Evolutionary conservation across 2,888 invertebrate genomes (phyloP).

Genomic region (Trichogramma evanescens): DNA sequence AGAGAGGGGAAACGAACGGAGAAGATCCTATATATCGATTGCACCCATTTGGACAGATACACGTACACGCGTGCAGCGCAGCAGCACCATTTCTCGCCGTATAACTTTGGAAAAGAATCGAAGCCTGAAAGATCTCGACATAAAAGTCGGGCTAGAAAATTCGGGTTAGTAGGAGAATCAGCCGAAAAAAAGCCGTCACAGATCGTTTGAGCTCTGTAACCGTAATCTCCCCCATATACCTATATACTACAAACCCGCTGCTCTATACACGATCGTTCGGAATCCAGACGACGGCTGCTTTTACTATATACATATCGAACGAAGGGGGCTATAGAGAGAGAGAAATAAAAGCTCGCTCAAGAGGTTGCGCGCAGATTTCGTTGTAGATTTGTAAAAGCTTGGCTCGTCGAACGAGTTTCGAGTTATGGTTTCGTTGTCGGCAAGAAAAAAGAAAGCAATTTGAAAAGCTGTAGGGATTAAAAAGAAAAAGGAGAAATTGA

Average conservation of each 20-base stretch:
- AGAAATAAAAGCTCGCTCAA: constrained; percentile 9
- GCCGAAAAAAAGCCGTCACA: background rate
- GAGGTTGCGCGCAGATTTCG: constrained; percentile 1
- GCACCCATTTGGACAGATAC: no score
- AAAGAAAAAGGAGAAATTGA: background rate
- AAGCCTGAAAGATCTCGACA: no score
- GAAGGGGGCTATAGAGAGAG: background rate
- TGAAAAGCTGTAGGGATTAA: constrained; percentile 1
- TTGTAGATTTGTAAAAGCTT: constrained; percentile 9
- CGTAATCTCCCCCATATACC: constrained; percentile 2
- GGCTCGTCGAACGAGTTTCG: constrained; percentile 2
- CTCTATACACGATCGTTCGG: background rate
- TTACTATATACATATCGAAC: no score
- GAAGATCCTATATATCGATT: no score
- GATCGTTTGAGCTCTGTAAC: constrained; percentile 2
- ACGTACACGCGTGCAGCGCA: no score
- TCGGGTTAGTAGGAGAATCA: no score
- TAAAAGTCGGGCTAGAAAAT: no score
- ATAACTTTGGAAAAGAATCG: no score
- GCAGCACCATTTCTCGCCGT: no score
- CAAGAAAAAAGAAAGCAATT: background rate
- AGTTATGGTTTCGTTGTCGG: constrained; percentile 3
- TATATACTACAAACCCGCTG: no score
- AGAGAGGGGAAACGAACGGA: no score
- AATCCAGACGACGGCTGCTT: background rate